phyloP scores from a whole-genome alignment of 2,888 invertebrate species.

The Zaprionus obscuricornis region DNA sequence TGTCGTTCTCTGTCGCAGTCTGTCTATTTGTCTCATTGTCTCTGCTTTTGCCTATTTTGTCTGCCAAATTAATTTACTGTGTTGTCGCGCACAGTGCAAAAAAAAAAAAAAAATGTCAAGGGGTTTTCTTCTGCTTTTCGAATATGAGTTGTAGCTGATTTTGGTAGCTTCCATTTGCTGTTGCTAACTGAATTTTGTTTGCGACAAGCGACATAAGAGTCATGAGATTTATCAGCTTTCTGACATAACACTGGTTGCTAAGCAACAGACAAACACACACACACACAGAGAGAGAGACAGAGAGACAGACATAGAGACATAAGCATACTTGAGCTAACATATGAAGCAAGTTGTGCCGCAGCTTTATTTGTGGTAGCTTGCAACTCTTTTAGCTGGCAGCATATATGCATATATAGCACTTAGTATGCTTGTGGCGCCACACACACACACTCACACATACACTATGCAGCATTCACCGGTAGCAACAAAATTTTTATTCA shows the following conservation, averaged over 20 bases:
- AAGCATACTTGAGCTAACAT: slow-evolving; percentile 41
- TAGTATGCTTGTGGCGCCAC: slow-evolving; percentile 6
- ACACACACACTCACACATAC: too few species aligned
- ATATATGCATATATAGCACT: slow-evolving; percentile 9
- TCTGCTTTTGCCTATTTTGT: background rate
- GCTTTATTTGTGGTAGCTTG: background rate
- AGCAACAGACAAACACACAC: slow-evolving; percentile 17
- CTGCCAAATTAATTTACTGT: slow-evolving; percentile 46
- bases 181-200: slow-evolving; percentile 43
- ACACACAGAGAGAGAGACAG: background rate
- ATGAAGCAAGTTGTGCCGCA: slow-evolving; percentile 24
- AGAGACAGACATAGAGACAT: background rate
- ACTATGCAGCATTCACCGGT: slow-evolving; percentile 1
- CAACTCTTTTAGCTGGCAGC: slow-evolving; percentile 26
- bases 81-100: slow-evolving; percentile 28
- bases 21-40: slow-evolving; percentile 1
- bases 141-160: too few species aligned
- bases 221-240: slow-evolving; percentile 43
- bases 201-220: slow-evolving; percentile 46
- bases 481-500: slow-evolving; percentile 34
- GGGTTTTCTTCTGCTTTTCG: slow-evolving; percentile 10
- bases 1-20: too few species aligned
- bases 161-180: too few species aligned
- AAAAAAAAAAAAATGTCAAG: slow-evolving; percentile 44
- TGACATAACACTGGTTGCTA: slow-evolving; percentile 19